Conservation (phyloP, 1,140 invertebrate species). For the Caerostris extrusa region DNA sequence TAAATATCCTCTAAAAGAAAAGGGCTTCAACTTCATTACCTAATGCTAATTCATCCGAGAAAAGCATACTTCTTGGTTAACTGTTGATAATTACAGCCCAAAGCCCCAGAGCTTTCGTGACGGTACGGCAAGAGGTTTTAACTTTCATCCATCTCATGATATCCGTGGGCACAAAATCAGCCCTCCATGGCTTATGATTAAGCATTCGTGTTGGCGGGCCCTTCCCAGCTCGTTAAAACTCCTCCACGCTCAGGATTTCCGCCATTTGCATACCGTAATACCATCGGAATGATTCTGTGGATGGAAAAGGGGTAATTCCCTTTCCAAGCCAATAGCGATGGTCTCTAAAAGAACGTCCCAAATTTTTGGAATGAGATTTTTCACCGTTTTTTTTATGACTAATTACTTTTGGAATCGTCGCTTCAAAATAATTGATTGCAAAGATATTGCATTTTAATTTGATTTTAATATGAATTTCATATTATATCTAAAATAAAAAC, state of each 20-base stretch:
- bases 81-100: neutral
- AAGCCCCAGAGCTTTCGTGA: constrained; percentile 3
- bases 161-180: neutral
- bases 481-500: too few species aligned
- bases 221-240: constrained; percentile 60
- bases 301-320: neutral
- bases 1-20: too few species aligned
- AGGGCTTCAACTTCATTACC: neutral
- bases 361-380: neutral
- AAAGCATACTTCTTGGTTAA: neutral
- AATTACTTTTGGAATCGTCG: neutral
- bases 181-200: constrained; percentile 28
- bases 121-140: neutral
- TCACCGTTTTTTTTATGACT: neutral
- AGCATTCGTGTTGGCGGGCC: constrained; percentile 5
- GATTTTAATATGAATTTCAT: too few species aligned
- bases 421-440: neutral
- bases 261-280: constrained; percentile 70
- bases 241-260: constrained; percentile 49
- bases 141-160: neutral
- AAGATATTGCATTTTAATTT: too few species aligned
- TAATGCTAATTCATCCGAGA: neutral
- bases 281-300: neutral
- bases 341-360: neutral
- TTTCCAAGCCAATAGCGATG: neutral